phyloP scores from a whole-genome alignment of 2,888 invertebrate genomes.

The Neuroscelio doddi region DNA sequence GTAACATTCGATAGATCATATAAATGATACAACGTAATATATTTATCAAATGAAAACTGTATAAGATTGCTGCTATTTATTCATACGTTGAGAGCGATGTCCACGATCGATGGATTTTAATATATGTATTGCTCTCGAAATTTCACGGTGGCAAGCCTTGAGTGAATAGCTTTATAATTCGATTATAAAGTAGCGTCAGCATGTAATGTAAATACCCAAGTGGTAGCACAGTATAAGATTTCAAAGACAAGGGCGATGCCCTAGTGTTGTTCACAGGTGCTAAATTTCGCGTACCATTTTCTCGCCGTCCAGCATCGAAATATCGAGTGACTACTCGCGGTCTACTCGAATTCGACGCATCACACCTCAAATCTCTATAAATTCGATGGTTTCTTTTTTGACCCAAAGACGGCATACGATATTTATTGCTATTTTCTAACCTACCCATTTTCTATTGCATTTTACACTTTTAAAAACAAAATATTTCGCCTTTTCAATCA shows the following conservation, averaged over 20 bases:
- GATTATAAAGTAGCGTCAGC: slow-evolving; percentile 49
- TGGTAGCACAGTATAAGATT: slow-evolving; percentile 50
- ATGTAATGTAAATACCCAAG: slow-evolving; percentile 61
- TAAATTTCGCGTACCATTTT: slow-evolving; percentile 20
- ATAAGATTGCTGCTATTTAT: slow-evolving; percentile 39
- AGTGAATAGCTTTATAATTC: slow-evolving; percentile 49
- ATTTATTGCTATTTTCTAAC: not conserved
- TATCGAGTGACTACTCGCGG: slow-evolving; percentile 20
- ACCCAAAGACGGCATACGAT: not conserved
- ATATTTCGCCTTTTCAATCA: too few relatives aligned
- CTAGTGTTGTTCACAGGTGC: slow-evolving; percentile 1
- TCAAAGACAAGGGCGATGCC: slow-evolving; percentile 53
- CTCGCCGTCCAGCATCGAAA: slow-evolving; percentile 13
- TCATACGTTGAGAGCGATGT: slow-evolving; percentile 25
- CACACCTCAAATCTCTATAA: not conserved
- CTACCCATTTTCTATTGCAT: not conserved
- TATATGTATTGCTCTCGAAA: slow-evolving; percentile 38
- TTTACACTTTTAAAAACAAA: too few relatives aligned
- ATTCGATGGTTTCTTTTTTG: not conserved
- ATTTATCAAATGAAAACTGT: slow-evolving; percentile 33
- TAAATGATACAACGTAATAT: not conserved
- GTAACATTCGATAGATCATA: too few relatives aligned
- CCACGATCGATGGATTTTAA: slow-evolving; percentile 22
- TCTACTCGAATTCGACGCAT: slow-evolving; percentile 1
- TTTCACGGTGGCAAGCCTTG: too few relatives aligned